phyloP scores from a whole-genome alignment of 1,140 invertebrate species.

The Drosophila guanche region DNA sequence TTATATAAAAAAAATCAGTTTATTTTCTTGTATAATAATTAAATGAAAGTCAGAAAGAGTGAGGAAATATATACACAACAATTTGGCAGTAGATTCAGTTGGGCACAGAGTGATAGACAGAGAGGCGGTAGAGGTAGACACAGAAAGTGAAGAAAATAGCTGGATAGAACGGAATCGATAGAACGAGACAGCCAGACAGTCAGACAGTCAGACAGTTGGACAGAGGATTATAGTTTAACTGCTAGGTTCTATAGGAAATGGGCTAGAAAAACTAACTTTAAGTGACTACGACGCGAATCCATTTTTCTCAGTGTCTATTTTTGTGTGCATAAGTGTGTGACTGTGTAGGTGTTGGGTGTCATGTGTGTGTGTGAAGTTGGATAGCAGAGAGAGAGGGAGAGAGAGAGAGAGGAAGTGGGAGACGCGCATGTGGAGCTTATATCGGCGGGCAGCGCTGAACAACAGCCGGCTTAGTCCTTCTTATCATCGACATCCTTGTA shows the following conservation, averaged over 20 bases:
- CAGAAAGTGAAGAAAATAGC: neutral
- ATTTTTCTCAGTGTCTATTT: conserved; percentile 22
- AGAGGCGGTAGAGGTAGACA: conserved; percentile 1
- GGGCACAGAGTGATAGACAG: conserved; percentile 18
- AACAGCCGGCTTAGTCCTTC: conserved; percentile 59
- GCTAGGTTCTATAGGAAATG: conserved; percentile 71
- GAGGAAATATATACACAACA: conserved; percentile 70
- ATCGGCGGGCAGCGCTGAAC: conserved; percentile 35
- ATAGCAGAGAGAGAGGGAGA: neutral
- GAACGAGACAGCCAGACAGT: conserved; percentile 1
- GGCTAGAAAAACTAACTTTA: conserved; percentile 75
- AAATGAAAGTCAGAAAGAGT: conserved; percentile 27
- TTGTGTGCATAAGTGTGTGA: conserved; percentile 31
- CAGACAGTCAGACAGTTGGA: conserved; percentile 3
- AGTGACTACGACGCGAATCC: conserved; percentile 74
- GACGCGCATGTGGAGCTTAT: conserved; percentile 28
- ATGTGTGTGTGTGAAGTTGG: conserved; percentile 7
- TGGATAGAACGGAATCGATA: neutral
- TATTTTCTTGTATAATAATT: conserved; percentile 63
- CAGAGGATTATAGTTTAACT: conserved; percentile 45
- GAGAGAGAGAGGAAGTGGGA: conserved; percentile 11
- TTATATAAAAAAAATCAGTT: conserved; percentile 52
- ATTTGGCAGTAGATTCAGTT: conserved; percentile 24
- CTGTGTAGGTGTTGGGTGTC: conserved; percentile 18
- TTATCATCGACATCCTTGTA: conserved; percentile 89